Base-by-base conservation (phyloP, 2,113 vertebrate species). In the Bufo bufo region DNA sequence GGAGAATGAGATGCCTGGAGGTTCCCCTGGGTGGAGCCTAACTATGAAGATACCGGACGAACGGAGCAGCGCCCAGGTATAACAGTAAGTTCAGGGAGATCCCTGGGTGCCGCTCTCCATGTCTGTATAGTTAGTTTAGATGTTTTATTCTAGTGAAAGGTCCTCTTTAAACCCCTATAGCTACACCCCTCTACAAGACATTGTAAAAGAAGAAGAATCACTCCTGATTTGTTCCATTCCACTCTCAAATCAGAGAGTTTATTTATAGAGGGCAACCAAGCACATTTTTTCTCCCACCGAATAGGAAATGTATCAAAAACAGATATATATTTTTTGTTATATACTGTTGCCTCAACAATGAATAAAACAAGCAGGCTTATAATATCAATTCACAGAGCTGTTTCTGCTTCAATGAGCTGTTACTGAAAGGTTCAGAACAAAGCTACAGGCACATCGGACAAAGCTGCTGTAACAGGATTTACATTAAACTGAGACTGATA, bases 401-500 rank as follows among this genome's bases (percentile, higher is more conserved):
- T 93, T 93, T 94, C 94, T 93, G 95, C 95, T 95, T 94, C 95
- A 95, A 69, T 94, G 94, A 95, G 90, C 94, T 94, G 94, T 93
- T 94, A 93, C 94, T 93, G 94, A 95, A 95, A 90, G 91, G 92
- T 94, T 94, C 92, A 92, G 94, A 96, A 95, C 94, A 95, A 96
- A 95, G 93, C 93, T 95, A 91, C 93, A 92, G 94, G 93, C 95
- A 91, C 92, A 93, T 94, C 47, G 93, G 94, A 94, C 94, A 93
- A 94, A 94, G 93, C 95, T 91, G 91, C 91, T 93, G 82, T 92
- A 93, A 94, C 91, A 90, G 93, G 93, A 95, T 91, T 95, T 95
- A 95, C 94, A 94, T 95, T 94, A 91, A 84, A 93, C 92, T 92
- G 92, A 47, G 91, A 89, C 93, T 92, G 94, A 94, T 96, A 94